phyloP scores from a whole-genome alignment of 2,888 invertebrate species.

The Andrena camellia region DNA sequence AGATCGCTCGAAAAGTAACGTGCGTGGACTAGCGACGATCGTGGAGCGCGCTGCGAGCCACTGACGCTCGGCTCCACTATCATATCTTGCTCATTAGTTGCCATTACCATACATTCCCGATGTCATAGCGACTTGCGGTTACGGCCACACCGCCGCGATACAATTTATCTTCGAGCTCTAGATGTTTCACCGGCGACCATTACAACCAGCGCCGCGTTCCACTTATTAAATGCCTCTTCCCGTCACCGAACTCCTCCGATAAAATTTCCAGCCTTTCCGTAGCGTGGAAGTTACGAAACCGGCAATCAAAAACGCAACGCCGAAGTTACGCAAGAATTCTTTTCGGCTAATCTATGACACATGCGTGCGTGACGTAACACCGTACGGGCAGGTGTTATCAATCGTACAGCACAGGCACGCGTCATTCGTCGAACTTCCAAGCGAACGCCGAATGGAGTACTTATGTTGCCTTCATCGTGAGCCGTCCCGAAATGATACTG shows the following conservation, averaged over 20 bases:
- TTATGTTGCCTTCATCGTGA: slow-evolving; percentile 25
- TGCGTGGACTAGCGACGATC: not conserved
- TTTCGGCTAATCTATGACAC: slow-evolving; percentile 54
- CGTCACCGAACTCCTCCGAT: not conserved
- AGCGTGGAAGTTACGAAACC: not conserved
- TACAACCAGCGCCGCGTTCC: not conserved
- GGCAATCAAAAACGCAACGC: not conserved
- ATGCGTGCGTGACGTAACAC: slow-evolving; percentile 39
- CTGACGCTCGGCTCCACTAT: slow-evolving; percentile 57
- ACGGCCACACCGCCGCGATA: slow-evolving; percentile 56
- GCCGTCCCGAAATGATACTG: slow-evolving; percentile 66
- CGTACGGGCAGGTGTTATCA: slow-evolving; percentile 33
- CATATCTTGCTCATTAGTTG: slow-evolving; percentile 68
- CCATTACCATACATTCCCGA: slow-evolving; percentile 54
- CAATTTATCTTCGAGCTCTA: slow-evolving; percentile 61
- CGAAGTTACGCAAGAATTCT: slow-evolving; percentile 42
- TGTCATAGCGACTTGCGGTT: slow-evolving; percentile 62
- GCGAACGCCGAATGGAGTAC: slow-evolving; percentile 32
- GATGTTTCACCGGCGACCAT: slow-evolving; percentile 39
- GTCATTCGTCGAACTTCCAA: slow-evolving; percentile 24
- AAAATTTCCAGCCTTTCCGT: not conserved
- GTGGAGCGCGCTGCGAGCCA: slow-evolving; percentile 13
- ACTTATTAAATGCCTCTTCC: slow-evolving; percentile 1
- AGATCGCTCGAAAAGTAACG: not conserved
- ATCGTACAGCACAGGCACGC: slow-evolving; percentile 18